Base-by-base conservation (phyloP, 2,113 vertebrate species). In the Condylura cristata region DNA sequence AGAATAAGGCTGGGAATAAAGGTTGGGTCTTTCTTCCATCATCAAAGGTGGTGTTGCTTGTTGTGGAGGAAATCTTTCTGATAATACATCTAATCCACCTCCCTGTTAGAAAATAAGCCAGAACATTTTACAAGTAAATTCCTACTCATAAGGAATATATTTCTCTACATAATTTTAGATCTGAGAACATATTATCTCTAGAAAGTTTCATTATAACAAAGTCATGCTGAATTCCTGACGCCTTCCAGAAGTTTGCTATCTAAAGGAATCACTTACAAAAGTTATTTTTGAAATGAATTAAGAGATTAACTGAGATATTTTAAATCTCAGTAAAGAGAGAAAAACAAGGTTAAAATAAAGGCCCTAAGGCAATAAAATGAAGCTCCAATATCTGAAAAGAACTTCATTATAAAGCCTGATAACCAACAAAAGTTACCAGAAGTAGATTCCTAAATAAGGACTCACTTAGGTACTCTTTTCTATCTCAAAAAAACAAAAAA, bases 1-100 rank as follows among this genome's bases (percentile, higher is more conserved):
- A 46, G 96, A 98, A n/a, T 99, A 99, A 80, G 99, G 98, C 94
- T 99, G 97, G 10, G 98, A 96, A 97, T 99, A 99, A 94, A 98
- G 89, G 84, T 98, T 97, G 1, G 98, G 96, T 96, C 99, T 99
- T 75, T 99, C 98, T 76, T 99, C 99, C 98, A 99, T 97, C 95
- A 99, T 96, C 14, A 99, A 95, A 0, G 99, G 98, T 1, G 98
- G 97, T 16, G 98, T 96, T 39, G 97, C 93, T 95, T 97, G 98
- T 86, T 99, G 99, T 74, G 98, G 95, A 12, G 98, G 98, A 92
- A 99, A 99, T 51, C 96, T 98, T 60, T 99, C 99, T 8, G 98
- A 98, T 86, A 99, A 93, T 4, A 98, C 98, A 83, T 99, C 99
- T 68, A 99, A 98, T 93, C 99, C 98, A 3, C 99, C 99, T 37